phyloP scores from a whole-genome alignment of 2,113 vertebrate genomes.

The Callaeas wilsoni region DNA sequence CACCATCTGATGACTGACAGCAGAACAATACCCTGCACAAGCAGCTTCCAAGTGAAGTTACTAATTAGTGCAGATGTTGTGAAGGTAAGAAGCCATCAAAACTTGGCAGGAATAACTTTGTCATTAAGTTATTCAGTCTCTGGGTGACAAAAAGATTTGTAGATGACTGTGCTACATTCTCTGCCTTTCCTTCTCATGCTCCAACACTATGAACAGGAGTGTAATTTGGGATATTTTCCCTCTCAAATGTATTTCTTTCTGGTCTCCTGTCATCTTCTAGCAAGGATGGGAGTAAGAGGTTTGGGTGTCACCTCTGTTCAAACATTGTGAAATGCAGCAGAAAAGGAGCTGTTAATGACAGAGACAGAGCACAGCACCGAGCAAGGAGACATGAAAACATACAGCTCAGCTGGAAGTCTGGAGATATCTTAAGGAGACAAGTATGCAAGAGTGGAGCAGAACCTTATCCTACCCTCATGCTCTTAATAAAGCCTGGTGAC shows the following conservation, averaged over 20 bases:
- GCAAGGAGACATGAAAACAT: background rate
- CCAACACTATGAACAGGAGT: background rate
- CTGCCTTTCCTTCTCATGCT: background rate
- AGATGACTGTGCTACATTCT: background rate
- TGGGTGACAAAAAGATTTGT: slow-evolving; percentile 1
- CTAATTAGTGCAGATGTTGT: background rate
- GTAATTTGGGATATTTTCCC: background rate
- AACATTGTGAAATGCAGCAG: background rate
- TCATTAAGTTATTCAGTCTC: background rate
- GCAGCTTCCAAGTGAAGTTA: background rate
- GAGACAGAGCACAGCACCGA: background rate
- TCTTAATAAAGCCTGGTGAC: background rate
- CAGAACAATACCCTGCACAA: background rate
- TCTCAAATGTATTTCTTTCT: background rate
- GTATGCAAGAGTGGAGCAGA: background rate
- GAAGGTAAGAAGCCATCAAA: background rate
- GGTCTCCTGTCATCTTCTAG: background rate
- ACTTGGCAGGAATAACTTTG: slow-evolving; percentile 1
- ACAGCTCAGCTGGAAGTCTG: background rate
- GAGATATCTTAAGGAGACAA: background rate
- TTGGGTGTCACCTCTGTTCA: background rate
- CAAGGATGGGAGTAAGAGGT: background rate
- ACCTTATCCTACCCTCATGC: background rate
- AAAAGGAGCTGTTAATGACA: background rate
- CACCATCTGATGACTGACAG: background rate